These are phyloP conservation scores for Ispidina picta DNA, from an alignment of 2,797 vertebrate genomes.

Conservation along the genomic window DNA sequence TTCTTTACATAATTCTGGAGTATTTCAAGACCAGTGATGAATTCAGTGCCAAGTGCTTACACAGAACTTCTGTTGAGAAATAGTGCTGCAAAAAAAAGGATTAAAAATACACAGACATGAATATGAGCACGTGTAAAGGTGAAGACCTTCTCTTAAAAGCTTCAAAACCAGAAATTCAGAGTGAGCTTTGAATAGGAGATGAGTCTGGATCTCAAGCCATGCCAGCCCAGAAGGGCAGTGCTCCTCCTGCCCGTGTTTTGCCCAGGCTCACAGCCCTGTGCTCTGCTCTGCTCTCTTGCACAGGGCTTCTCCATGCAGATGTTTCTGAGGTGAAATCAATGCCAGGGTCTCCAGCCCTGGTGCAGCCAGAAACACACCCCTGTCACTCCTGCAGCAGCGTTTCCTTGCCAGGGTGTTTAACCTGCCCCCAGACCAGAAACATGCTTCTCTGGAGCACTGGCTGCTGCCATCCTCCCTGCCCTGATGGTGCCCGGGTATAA, in stretches of 20 bases:
- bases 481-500: not conserved
- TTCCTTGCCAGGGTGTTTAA: not conserved
- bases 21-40: not conserved
- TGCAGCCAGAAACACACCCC: not conserved
- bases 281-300: not conserved
- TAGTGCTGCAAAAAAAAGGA: not conserved
- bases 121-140: not conserved
- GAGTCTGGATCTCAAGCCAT: not conserved
- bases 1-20: not conserved
- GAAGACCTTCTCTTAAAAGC: not conserved
- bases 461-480: not conserved
- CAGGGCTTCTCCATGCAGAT: accelerated
- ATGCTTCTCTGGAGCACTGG: not conserved
- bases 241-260: not conserved
- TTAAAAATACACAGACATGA: not conserved
- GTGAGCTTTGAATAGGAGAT: not conserved
- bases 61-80: not conserved
- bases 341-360: not conserved
- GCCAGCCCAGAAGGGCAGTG: not conserved
- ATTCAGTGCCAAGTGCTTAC: not conserved
- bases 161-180: not conserved
- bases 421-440: not conserved
- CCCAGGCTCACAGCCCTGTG: not conserved
- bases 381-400: not conserved
- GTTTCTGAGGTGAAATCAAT: not conserved